Percentiles rank a stretch among this genome's conserved stretches.
Evolutionary conservation across 2,113 vertebrate species (phyloP).

Genomic region (Saccopteryx leptura): DNA sequence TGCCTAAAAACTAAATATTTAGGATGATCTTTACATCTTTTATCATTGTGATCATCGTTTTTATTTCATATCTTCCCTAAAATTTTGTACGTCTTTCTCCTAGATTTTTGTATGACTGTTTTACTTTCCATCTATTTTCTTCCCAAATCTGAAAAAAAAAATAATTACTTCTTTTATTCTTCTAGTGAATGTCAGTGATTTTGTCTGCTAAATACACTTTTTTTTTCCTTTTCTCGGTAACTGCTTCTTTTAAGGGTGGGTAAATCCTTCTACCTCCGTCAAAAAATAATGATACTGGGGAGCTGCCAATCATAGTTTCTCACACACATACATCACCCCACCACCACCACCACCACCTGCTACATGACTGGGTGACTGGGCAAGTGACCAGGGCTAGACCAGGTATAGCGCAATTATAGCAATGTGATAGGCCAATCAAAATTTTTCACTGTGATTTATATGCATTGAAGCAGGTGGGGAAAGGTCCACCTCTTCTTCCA

Average conservation of each 20-base stretch:
- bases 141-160: slow-evolving; percentile 6
- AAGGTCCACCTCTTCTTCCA: not conserved
- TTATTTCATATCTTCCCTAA: not conserved
- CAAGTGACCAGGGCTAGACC: not conserved
- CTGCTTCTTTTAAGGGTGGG: not conserved
- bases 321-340: not conserved
- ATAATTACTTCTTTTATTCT: not conserved
- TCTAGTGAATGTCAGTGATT: not conserved
- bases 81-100: not conserved
- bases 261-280: not conserved
- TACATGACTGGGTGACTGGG: not conserved
- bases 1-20: not conserved
- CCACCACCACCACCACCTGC: not conserved
- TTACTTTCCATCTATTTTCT: not conserved
- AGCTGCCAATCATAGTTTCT: not conserved
- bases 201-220: not conserved
- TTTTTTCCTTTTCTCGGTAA: slow-evolving; percentile 27
- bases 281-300: not conserved
- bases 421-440: not conserved
- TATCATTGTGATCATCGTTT: not conserved
- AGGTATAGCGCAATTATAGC: not conserved
- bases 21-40: slow-evolving; percentile 6
- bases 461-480: not conserved
- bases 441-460: not conserved
- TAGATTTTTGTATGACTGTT: not conserved